phyloP scores from a whole-genome alignment of 2,797 vertebrate genomes.

The Pseudochirops cupreus region DNA sequence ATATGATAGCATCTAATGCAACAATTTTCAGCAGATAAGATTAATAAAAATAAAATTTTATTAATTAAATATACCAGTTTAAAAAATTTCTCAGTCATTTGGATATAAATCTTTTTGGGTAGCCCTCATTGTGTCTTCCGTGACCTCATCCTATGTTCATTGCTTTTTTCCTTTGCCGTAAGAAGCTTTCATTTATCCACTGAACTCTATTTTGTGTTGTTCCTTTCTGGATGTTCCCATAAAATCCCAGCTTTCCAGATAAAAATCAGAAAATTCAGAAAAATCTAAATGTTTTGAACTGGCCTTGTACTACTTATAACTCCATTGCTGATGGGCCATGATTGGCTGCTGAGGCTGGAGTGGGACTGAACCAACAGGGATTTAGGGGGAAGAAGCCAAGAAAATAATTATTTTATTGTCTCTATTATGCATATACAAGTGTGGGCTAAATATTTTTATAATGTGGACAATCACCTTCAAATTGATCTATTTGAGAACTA shows the following conservation, averaged over 20 bases:
- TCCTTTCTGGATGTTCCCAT: background rate
- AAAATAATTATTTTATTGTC: background rate
- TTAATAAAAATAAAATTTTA: background rate
- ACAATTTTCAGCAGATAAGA: background rate
- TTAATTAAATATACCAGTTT: slow-evolving; percentile 19
- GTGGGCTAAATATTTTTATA: slow-evolving; percentile 6
- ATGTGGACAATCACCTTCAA: background rate
- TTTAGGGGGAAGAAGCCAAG: background rate
- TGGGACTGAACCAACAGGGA: background rate
- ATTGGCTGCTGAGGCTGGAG: background rate
- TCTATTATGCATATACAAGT: background rate
- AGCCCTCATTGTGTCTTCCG: slow-evolving; percentile 17
- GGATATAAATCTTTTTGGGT: background rate
- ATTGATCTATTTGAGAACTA: slow-evolving; percentile 39
- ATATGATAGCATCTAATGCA: background rate
- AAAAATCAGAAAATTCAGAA: background rate
- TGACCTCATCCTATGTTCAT: background rate
- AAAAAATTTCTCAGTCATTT: background rate
- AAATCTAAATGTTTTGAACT: background rate
- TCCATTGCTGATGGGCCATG: background rate
- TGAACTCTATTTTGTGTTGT: background rate
- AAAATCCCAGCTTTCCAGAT: background rate
- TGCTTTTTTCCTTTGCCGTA: background rate
- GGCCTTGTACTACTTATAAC: background rate
- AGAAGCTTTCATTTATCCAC: background rate